Conservation (phyloP, 92 coral and sea anemone genomes). For the Phenganax stokvisi region DNA sequence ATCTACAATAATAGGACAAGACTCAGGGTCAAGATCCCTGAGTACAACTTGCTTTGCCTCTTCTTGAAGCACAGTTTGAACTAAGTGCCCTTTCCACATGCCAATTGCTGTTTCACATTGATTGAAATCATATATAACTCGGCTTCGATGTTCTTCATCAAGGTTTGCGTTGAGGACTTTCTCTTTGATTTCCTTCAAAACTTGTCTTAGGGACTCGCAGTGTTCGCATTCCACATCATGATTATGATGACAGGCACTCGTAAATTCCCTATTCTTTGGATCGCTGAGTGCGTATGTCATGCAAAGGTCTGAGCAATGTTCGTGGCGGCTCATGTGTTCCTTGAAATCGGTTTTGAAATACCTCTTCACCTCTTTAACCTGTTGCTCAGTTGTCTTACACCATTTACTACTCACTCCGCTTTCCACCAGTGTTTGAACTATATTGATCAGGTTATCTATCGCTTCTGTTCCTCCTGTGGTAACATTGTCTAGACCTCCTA, state of each 20-base stretch:
- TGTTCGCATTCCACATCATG: conserved; percentile 19
- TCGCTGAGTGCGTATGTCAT: conserved; percentile 47
- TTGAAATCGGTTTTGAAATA: conserved; percentile 54
- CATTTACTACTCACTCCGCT: conserved; percentile 33
- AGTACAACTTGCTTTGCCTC: too few relatives aligned
- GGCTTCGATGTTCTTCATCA: too few relatives aligned
- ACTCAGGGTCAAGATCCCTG: too few relatives aligned
- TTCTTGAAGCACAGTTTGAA: too few relatives aligned
- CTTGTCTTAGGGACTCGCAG: too few relatives aligned
- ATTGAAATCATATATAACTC: too few relatives aligned
- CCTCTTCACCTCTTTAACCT: conserved; percentile 39
- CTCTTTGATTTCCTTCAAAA: too few relatives aligned
- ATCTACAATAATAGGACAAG: conserved; percentile 25
- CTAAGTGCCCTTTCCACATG: too few relatives aligned
- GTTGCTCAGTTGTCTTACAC: background rate
- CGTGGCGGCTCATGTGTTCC: conserved; percentile 46
- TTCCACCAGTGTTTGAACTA: conserved; percentile 25
- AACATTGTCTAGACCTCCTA: conserved; percentile 48
- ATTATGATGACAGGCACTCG: conserved; percentile 33
- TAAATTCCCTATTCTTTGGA: background rate
- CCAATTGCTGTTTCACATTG: too few relatives aligned
- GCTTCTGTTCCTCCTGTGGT: conserved; percentile 54
- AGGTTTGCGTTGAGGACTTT: too few relatives aligned
- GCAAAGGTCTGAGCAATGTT: conserved; percentile 52
- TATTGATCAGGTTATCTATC: conserved; percentile 25